Evolutionary conservation across 2,113 vertebrate genomes (phyloP).

Genomic region (Mobula hypostoma): DNA sequence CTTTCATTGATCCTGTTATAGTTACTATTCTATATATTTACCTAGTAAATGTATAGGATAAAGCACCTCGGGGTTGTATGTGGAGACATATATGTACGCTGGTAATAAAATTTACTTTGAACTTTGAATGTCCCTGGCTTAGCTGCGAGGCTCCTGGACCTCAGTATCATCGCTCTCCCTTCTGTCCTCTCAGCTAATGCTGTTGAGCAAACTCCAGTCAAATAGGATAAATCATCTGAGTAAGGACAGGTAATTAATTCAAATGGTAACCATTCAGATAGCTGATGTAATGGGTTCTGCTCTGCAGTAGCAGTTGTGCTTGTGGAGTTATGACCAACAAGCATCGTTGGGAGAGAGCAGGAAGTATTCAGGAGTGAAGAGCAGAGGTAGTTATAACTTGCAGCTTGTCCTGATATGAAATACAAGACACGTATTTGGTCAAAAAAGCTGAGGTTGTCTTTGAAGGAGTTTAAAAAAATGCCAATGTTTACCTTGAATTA

Average conservation of each 20-base stretch:
- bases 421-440: too few species aligned
- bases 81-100: too few species aligned
- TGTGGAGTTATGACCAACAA: not conserved
- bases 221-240: slow-evolving; percentile 47
- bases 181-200: not conserved
- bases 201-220: slow-evolving; percentile 43
- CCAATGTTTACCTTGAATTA: not conserved
- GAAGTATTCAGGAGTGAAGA: not conserved
- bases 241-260: slow-evolving; percentile 43
- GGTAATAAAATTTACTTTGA: too few species aligned
- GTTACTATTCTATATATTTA: too few species aligned
- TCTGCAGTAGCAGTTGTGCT: not conserved
- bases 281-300: not conserved
- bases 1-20: too few species aligned
- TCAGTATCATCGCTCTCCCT: not conserved
- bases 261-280: slow-evolving; percentile 49
- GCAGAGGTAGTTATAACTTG: not conserved
- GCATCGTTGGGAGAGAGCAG: not conserved
- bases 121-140: too few species aligned
- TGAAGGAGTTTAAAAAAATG: not conserved
- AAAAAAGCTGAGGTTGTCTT: too few species aligned
- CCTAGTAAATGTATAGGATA: too few species aligned
- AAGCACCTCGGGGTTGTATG: too few species aligned
- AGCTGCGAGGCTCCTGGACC: not conserved
- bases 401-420: not conserved